Percentiles rank a stretch among this genome's conserved stretches.
These are phyloP conservation scores for Hystrix cristata DNA, from an alignment of 2,113 vertebrate species.

Conservation along the genomic window DNA sequence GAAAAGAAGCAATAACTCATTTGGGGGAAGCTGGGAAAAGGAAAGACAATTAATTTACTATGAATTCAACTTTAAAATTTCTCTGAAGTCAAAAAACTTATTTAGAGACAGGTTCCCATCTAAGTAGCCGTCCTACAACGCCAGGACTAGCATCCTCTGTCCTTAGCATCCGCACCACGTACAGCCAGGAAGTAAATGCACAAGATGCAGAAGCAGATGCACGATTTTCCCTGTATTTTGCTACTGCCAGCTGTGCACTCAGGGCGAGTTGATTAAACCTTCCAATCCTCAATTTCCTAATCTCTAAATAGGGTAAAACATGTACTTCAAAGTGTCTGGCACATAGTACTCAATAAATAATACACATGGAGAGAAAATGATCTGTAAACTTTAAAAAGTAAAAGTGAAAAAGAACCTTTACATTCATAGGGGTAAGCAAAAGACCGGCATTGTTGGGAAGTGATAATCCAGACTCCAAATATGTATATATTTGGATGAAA, in stretches of 20 bases:
- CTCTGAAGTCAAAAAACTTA: constrained; percentile 18
- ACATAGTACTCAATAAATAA: neutral
- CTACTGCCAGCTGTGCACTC: neutral
- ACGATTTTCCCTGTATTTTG: no score
- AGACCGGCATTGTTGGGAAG: neutral
- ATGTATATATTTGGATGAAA: no score
- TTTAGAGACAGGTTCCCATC: neutral
- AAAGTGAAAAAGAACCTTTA: neutral
- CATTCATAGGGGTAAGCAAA: neutral
- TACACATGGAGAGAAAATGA: neutral
- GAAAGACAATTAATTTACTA: constrained; percentile 66
- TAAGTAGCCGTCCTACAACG: no score
- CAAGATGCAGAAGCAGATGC: neutral
- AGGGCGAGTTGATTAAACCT: neutral
- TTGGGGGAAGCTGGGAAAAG: neutral
- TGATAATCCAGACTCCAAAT: neutral
- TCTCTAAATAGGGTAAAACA: neutral
- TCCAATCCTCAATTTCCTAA: neutral
- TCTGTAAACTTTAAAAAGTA: neutral
- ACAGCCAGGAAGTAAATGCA: neutral
- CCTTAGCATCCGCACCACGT: neutral
- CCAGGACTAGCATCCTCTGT: neutral
- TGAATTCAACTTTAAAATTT: constrained; percentile 48
- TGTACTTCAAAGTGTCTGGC: neutral
- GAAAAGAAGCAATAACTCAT: constrained; percentile 63